Base-by-base conservation (phyloP, 2,797 vertebrate species). In the Eospalax fontanierii region DNA sequence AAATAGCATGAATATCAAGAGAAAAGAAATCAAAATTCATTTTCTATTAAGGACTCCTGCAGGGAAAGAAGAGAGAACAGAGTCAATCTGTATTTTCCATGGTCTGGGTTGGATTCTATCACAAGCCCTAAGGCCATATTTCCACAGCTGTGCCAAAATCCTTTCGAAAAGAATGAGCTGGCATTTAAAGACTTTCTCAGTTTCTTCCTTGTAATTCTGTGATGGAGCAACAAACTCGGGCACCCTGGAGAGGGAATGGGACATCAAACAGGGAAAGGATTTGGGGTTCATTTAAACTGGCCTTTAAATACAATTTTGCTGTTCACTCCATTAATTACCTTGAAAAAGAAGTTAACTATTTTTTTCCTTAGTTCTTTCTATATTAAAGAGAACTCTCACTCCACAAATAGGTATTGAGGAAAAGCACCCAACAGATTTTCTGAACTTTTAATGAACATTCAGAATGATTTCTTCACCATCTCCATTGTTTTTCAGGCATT, bases 11-110 rank as follows among this genome's bases (percentile, higher is more conserved):
- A 93, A 83, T 96, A 95, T 88, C 57, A 93, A 95, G 65, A 96
- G 63, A 92, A 96, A 97, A 95, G 66, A 79, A 96, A 91, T 21
- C 74, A 10, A 95, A 81, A 95, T 66, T 87, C 57, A 87, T 93
- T 93, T 96, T 91, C 86, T 90, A 73, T 80, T 90, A 91, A 66
- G 30, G 21, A 76, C 38, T 94, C 68, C 68, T 16, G 83, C 38
- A 93, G 63, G 68, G 5, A 78, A 91, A 95, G 65, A 40, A 89
- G 93, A 92, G 75, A 86, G 26, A 94, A 38, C 28, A 91, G 33
- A 79, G 28, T 94, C 59, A 79, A 91, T 38, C 83, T 94, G 7
- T 68, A 93, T 95, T 96, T 97, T 95, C 87, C 81, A 80, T 88
- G 43, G 78, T 90, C 80, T 91, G 61, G 63, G 92, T 96, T 63